Percentiles rank a stretch among this genome's conserved stretches.
phyloP scores from a whole-genome alignment of 2,113 vertebrate genomes.

The Rhodinocichla rosea region DNA sequence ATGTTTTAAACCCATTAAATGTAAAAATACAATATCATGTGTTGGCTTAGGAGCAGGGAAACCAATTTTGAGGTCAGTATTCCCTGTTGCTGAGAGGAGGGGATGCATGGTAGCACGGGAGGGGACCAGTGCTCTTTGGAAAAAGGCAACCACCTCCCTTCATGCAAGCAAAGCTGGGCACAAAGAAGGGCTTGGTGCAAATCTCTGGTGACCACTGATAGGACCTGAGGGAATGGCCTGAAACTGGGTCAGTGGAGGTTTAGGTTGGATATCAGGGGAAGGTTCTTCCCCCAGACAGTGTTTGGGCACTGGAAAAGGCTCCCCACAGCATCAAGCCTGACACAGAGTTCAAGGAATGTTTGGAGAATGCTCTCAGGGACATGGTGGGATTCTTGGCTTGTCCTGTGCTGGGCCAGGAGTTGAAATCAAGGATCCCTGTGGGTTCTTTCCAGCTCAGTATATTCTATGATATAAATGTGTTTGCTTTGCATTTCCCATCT shows the following conservation, averaged over 20 bases:
- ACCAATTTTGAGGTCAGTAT: neutral
- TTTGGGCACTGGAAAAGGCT: neutral
- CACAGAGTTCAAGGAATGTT: neutral
- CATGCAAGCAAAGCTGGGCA: neutral
- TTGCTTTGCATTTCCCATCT: neutral
- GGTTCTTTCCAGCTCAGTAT: neutral
- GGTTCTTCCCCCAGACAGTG: neutral
- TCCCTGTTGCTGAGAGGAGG: neutral
- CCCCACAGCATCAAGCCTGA: neutral
- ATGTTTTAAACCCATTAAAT: constrained; percentile 13
- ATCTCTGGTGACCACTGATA: neutral
- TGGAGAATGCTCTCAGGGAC: neutral
- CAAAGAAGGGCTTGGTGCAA: neutral
- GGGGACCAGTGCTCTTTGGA: neutral
- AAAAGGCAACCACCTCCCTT: neutral
- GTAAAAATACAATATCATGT: neutral
- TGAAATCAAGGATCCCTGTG: neutral
- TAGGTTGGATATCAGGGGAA: neutral
- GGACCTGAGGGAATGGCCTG: neutral
- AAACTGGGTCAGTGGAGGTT: neutral
- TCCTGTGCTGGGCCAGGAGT: neutral
- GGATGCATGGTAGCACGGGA: neutral
- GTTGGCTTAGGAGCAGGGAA: neutral
- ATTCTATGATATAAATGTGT: neutral
- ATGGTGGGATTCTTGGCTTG: neutral